Evolutionary conservation across 2,888 invertebrate species (phyloP), one percentile per base, ranked within the genome.

Genomic region (Linyphia triangularis): DNA sequence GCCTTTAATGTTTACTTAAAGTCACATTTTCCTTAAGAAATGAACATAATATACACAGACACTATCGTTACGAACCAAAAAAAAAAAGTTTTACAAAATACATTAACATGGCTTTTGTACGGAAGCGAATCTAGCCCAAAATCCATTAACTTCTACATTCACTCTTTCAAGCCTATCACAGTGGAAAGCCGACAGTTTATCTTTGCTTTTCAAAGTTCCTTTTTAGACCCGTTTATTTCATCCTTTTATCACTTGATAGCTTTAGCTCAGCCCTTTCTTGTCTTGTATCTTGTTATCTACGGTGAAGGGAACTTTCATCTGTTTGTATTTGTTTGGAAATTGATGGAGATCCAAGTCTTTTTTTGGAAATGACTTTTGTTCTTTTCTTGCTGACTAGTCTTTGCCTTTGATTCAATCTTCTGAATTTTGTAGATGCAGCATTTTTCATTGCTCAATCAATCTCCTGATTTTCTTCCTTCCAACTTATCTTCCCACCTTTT

Each of bases 301-400:
- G 43, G n/a, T 51, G n/a, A 72, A 26, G 26, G n/a, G 33, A 51
- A 51, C 51, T 51, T 72, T 51, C 72, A 30, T 24, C 26, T 51
- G 72, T n/a, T 28, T 72, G 72, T 22, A 28, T 72, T 57, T 72
- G 72, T 43, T 51, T 26, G 13, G 19, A n/a, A 72, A 72, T 51
- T 72, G 72, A 72, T 72, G 72, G 72, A 22, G 26, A 67, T 43
- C 26, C 24, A 10, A 43, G 51, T 26, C n/a, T 9, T 51, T n/a
- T 51, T 51, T 51, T 24, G 70, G 13, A 43, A 24, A 13, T 16
- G 13, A n/a, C 24, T 22, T 70, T 70, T 70, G 37, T 13, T 40
- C n/a, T n/a, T n/a, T n/a, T n/a, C n/a, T n/a, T n/a, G n/a, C n/a
- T n/a, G n/a, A n/a, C n/a, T n/a, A n/a, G n/a, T n/a, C n/a, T n/a